Percentiles rank a stretch among this genome's conserved stretches.
Evolutionary conservation across 1,140 invertebrate genomes (phyloP).

Genomic region (Magallana ariakensis): DNA sequence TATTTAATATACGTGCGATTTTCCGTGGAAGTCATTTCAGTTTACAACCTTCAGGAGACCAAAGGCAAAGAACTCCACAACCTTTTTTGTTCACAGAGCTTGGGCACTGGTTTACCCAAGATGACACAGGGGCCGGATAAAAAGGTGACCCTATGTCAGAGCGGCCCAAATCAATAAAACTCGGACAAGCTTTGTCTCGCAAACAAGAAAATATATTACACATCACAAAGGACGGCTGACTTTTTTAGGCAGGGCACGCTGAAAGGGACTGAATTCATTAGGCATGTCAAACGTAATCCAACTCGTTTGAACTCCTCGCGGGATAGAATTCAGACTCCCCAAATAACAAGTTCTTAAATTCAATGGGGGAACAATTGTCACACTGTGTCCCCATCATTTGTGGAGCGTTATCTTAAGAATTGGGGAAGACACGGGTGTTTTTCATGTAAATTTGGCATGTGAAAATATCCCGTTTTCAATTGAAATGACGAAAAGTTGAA

Average conservation of each 20-base stretch:
- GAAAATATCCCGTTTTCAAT: background rate
- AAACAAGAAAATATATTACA: conserved; percentile 19
- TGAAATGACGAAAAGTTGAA: background rate
- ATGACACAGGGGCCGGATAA: background rate
- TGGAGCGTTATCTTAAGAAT: background rate
- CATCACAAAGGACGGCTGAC: background rate
- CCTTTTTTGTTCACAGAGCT: background rate
- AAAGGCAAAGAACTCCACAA: background rate
- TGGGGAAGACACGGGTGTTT: background rate
- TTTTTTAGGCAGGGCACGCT: conserved; percentile 21
- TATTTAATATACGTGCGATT: background rate
- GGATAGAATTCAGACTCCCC: conserved; percentile 15
- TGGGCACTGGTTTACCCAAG: conserved; percentile 19
- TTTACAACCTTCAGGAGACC: background rate
- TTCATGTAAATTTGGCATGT: background rate
- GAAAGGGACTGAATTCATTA: conserved; percentile 1
- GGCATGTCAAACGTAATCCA: conserved; percentile 19
- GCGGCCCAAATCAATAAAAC: conserved; percentile 16
- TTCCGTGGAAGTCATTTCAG: background rate
- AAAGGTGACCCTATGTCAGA: conserved; percentile 29
- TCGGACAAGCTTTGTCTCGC: conserved; percentile 4
- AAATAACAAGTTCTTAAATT: conserved; percentile 21
- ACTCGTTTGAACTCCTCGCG: conserved; percentile 24
- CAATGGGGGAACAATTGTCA: conserved; percentile 16
- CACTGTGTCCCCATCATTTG: background rate